A percentile compares a stretch with the other conserved stretches of the same genome.
Evolutionary conservation across 1,140 invertebrate genomes (phyloP).

Genomic region (Drosophila watanabei): DNA sequence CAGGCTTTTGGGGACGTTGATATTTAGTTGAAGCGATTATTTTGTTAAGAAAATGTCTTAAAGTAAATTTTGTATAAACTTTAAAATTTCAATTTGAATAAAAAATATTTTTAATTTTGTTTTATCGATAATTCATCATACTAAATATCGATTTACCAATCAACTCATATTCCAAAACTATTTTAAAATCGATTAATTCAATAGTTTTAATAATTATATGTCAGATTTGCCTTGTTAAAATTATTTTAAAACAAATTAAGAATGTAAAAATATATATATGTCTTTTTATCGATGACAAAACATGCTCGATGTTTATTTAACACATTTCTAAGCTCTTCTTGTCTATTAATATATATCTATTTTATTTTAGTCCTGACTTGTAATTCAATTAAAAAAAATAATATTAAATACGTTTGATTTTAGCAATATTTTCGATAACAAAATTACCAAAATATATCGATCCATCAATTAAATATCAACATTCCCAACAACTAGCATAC

Average conservation of each 20-base stretch:
- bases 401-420: too few species aligned
- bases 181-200: too few species aligned
- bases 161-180: neutral
- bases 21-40: neutral
- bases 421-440: neutral
- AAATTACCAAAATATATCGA: neutral
- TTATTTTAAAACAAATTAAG: too few species aligned
- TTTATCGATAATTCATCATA: neutral
- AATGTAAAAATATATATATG: neutral
- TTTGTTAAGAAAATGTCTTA: neutral
- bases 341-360: neutral
- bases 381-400: neutral
- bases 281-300: neutral
- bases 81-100: neutral
- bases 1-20: neutral
- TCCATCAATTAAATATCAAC: constrained; percentile 13
- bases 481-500: constrained; percentile 61
- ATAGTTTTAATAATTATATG: too few species aligned
- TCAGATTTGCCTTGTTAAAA: too few species aligned
- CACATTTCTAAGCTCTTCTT: too few species aligned
- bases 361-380: too few species aligned
- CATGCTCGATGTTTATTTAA: neutral
- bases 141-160: too few species aligned
- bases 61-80: neutral
- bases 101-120: neutral